Evolutionary conservation across 2,797 vertebrate genomes (phyloP).

Genomic region (Glyptemys insculpta): DNA sequence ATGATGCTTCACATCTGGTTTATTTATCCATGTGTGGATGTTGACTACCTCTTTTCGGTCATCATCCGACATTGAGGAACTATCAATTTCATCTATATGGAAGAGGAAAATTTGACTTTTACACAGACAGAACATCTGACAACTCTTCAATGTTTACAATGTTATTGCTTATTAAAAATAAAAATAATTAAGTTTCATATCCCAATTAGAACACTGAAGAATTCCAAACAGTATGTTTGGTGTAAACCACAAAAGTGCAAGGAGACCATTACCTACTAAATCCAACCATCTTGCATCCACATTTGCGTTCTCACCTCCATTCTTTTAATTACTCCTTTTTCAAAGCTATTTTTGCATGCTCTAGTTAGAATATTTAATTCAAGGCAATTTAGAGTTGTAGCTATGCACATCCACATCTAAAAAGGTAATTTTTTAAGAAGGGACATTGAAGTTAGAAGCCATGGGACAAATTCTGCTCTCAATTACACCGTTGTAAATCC

Average conservation of each 20-base stretch:
- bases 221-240: neutral
- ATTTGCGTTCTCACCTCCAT: neutral
- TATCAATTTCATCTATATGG: conserved; percentile 95
- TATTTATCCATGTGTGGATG: conserved; percentile 98
- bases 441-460: neutral
- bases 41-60: conserved; percentile 98
- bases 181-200: neutral
- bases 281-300: neutral
- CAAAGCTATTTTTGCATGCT: neutral
- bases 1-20: conserved; percentile 96
- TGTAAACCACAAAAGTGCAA: neutral
- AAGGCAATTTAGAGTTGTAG: neutral
- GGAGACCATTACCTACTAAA: neutral
- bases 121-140: neutral
- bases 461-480: neutral
- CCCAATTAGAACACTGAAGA: neutral
- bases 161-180: neutral
- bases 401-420: neutral
- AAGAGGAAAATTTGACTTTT: neutral
- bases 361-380: neutral
- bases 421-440: neutral
- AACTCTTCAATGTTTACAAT: neutral
- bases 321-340: neutral
- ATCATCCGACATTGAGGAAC: conserved; percentile 97
- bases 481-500: neutral